Evolutionary conservation across 2,888 invertebrate species (phyloP), one percentile per base, ranked within the genome.

Genomic region (Ichneumoninae sp.): DNA sequence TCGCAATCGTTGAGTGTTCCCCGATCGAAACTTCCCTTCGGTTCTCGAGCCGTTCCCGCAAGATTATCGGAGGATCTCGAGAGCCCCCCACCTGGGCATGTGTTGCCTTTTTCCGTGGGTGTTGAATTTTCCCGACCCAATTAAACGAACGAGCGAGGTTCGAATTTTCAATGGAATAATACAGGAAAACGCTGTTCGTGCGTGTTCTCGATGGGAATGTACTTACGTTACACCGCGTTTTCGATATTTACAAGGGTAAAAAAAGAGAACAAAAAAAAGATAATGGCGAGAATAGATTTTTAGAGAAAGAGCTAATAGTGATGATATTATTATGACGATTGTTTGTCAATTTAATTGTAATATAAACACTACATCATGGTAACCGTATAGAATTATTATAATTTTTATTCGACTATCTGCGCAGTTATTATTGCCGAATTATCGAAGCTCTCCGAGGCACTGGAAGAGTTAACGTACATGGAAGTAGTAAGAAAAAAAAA

Each of bases 271-370:
- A 52, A 44, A 70, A 71, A 33, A 54, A 65, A 8, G 30, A 50
- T 50, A 68, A 77, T 74, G 60, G 80, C 82, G 75, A 68, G 81
- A 52, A 80, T 89, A 88, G 88, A 89, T 88, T 89, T 90, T 88
- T 87, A 90, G 88, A 88, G 78, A 75, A 83, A 84, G 86, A 87
- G 87, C 87, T 85, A 85, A 87, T 87, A 89, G 88, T 83, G 79
- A 89, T 88, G 89, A 89, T 89, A 88, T 88, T 88, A 88, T 83
- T 89, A 87, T 87, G 85, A 88, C 88, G 81, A 89, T 89, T 88
- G 87, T 88, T 88, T 88, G 86, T 88, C 89, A 87, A 89, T 86
- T 90, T 90, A 88, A 89, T 86, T 91, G 90, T 91, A 91, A 89
- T 88, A 90, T 90, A 90, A 87, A 83, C 85, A 85, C 80, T 70